Conservation (phyloP, 2,888 invertebrate species). For the Diarsia mendica region DNA sequence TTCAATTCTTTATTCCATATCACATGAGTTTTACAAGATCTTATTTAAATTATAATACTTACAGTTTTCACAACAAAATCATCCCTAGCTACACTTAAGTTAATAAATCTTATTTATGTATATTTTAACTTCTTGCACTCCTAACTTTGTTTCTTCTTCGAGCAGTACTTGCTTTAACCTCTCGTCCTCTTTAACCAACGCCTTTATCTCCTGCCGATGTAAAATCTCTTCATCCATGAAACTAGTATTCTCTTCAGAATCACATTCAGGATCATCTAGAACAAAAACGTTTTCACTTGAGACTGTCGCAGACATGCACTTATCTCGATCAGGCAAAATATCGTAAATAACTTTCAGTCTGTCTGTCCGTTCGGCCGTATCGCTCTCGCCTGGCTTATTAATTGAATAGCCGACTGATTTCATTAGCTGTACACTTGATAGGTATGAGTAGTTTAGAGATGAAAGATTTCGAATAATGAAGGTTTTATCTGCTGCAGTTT, state of each 20-base stretch:
- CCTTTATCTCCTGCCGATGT: background rate
- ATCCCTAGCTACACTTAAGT: background rate
- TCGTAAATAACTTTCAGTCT: slow-evolving; percentile 72
- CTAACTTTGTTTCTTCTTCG: background rate
- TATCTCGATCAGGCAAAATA: slow-evolving; percentile 60
- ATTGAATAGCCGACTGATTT: slow-evolving; percentile 44
- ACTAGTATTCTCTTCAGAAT: background rate
- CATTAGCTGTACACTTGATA: slow-evolving; percentile 48
- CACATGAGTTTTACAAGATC: too few relatives aligned
- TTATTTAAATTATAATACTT: too few relatives aligned
- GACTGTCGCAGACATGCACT: slow-evolving; percentile 43
- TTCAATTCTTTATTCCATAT: too few relatives aligned
- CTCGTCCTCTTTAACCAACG: background rate
- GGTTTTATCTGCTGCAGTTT: slow-evolving; percentile 11
- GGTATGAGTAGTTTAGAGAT: slow-evolving; percentile 50
- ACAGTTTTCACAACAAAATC: background rate
- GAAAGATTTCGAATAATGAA: slow-evolving; percentile 32
- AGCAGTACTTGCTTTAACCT: background rate
- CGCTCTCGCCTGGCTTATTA: slow-evolving; percentile 64
- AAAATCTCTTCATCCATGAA: background rate
- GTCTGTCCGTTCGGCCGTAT: slow-evolving; percentile 68
- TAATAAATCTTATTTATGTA: background rate
- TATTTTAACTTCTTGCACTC: background rate
- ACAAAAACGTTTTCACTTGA: slow-evolving; percentile 32
- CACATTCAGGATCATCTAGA: slow-evolving; percentile 13